Evolutionary conservation across 2,113 vertebrate species (phyloP).

Genomic region (Odobenus rosmarus): DNA sequence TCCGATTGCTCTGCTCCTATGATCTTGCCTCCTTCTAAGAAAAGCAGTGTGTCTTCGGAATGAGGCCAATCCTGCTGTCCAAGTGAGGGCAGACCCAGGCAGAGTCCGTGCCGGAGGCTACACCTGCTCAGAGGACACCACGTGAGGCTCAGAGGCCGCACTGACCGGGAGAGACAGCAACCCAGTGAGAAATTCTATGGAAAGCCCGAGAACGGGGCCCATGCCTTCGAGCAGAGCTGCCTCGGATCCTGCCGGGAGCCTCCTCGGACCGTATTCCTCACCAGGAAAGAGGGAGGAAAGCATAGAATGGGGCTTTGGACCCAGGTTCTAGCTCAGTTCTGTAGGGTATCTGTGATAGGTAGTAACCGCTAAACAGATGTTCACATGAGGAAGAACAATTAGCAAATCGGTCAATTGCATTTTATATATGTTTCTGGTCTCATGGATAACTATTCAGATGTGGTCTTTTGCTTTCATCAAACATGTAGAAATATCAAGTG

Average conservation of each 20-base stretch:
- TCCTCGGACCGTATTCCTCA: neutral
- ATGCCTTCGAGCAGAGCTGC: neutral
- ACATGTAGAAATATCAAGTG: neutral
- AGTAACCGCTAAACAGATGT: accelerated
- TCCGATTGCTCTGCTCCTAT: neutral
- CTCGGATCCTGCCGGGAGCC: neutral
- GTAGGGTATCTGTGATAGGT: neutral
- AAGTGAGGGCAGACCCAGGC: neutral
- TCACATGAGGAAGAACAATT: too few species aligned
- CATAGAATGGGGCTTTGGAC: neutral
- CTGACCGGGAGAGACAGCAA: accelerated
- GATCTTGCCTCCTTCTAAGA: neutral
- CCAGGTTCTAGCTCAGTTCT: neutral
- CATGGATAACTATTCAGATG: too few species aligned
- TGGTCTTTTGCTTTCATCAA: neutral
- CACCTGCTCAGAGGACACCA: neutral
- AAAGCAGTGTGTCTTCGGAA: neutral
- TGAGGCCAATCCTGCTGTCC: neutral
- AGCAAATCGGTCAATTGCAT: accelerated
- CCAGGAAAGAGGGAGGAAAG: neutral
- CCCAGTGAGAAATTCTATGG: neutral
- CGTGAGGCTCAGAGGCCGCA: too few species aligned
- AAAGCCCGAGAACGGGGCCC: accelerated
- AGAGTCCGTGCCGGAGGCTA: neutral
- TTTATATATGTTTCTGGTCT: neutral